These are phyloP conservation scores for Psilopsiagon aymara DNA, from an alignment of 2,113 vertebrate species.

Conservation along the genomic window DNA sequence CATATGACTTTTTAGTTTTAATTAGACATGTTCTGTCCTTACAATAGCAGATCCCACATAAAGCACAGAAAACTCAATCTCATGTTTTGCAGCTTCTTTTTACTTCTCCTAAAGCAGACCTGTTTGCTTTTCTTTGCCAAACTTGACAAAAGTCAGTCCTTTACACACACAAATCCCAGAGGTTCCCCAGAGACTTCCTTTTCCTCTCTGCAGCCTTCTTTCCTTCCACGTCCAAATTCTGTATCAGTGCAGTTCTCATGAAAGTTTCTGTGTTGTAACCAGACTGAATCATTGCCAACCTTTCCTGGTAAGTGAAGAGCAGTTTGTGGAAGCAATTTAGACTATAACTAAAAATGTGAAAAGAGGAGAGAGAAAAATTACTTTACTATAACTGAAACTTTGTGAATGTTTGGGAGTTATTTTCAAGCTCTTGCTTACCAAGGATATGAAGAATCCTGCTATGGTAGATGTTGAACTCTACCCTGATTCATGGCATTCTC, in stretches of 20 bases:
- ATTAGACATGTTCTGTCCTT: neutral
- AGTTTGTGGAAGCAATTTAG: neutral
- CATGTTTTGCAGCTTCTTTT: neutral
- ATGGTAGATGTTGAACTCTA: neutral
- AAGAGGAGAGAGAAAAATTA: neutral
- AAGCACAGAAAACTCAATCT: neutral
- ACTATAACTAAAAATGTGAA: neutral
- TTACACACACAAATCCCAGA: neutral
- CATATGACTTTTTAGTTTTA: neutral
- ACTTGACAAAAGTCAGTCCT: neutral
- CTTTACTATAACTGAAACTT: neutral
- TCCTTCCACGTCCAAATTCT: neutral
- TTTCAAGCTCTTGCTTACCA: neutral
- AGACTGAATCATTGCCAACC: neutral
- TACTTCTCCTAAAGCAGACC: neutral
- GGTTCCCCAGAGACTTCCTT: neutral
- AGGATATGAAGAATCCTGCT: neutral
- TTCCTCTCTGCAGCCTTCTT: neutral
- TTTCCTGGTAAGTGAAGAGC: neutral
- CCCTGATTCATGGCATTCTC: neutral
- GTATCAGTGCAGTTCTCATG: neutral
- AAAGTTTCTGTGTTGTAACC: neutral
- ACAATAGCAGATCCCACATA: neutral
- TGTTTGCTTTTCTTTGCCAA: neutral
- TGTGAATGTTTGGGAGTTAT: accelerated